Evolutionary conservation across 1,140 invertebrate genomes (phyloP), one percentile per base, ranked within the genome.

Genomic region (Sinella curviseta): DNA sequence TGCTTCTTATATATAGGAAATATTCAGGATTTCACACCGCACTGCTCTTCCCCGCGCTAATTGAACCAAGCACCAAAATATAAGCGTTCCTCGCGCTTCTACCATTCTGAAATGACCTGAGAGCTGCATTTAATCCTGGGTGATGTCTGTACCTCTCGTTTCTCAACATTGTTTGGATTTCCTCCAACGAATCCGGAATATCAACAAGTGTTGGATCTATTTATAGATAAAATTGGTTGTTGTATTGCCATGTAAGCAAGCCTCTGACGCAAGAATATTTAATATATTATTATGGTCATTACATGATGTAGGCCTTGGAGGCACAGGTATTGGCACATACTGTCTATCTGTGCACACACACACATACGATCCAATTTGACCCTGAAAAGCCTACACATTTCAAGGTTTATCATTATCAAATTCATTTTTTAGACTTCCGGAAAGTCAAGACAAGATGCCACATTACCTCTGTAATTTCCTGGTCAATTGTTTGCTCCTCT

Each of bases 51-150:
- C 77, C 77, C 20, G 67, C 31, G 3, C 77, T 67, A n/a, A 67
- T 73, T 48, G 57, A 39, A 24, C 77, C 77, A 0, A 78, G 33
- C 0, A 78, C 26, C 0, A 78, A 39, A 78, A 78, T 78, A 16
- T 78, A 78, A 20, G 77, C 77, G 55, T 74, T 78, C 55, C 48
- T 74, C 0, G 77, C n/a, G 20, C 67, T 74, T 74, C 77, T 20
- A 55, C 24, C 30, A 35, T 74, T 28, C 39, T 17, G 20, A 67
- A 28, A 24, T 77, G 20, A 77, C 57, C 24, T 8, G 14, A 60
- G 57, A 12, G 57, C 57, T 4, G 57, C 12, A 60, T 3, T 26
- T 14, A 60, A 26, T 48, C 57, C 57, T 14, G 57, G 57, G 24
- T 60, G 39, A 17, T 48, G n/a, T n/a, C n/a, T n/a, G 39, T 48